Evolutionary conservation across 1,140 invertebrate genomes (phyloP).

Genomic region (Spodoptera litura): DNA sequence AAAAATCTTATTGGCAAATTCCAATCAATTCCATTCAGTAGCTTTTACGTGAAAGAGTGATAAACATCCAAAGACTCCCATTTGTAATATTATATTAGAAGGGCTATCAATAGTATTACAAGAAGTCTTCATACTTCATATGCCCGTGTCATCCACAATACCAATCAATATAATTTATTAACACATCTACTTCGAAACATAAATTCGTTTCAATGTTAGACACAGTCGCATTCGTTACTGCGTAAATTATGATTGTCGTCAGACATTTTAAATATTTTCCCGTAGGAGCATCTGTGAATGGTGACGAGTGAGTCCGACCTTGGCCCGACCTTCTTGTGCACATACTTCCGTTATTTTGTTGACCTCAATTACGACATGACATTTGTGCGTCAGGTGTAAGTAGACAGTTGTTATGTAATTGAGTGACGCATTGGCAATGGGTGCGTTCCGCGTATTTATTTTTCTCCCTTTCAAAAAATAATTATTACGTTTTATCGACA

Average conservation of each 20-base stretch:
- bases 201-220: conserved; percentile 4
- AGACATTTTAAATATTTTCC: conserved; percentile 3
- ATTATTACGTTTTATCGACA: too few relatives aligned
- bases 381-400: conserved; percentile 37
- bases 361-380: conserved; percentile 40
- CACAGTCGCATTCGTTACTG: conserved; percentile 12
- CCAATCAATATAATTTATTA: conserved; percentile 25
- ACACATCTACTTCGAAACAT: neutral
- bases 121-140: neutral
- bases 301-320: conserved; percentile 31
- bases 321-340: conserved; percentile 20
- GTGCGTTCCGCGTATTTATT: neutral
- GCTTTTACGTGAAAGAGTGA: too few relatives aligned
- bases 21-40: too few relatives aligned
- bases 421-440: conserved; percentile 22
- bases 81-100: too few relatives aligned
- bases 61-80: too few relatives aligned
- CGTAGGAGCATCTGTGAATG: conserved; percentile 12
- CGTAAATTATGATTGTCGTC: conserved; percentile 17
- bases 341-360: conserved; percentile 23
- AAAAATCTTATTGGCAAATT: too few relatives aligned
- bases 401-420: conserved; percentile 35
- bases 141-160: neutral
- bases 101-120: neutral
- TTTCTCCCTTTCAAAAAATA: too few relatives aligned